Base-by-base conservation (phyloP, 2,888 invertebrate genomes). In the Sphaeridia pumilis region DNA sequence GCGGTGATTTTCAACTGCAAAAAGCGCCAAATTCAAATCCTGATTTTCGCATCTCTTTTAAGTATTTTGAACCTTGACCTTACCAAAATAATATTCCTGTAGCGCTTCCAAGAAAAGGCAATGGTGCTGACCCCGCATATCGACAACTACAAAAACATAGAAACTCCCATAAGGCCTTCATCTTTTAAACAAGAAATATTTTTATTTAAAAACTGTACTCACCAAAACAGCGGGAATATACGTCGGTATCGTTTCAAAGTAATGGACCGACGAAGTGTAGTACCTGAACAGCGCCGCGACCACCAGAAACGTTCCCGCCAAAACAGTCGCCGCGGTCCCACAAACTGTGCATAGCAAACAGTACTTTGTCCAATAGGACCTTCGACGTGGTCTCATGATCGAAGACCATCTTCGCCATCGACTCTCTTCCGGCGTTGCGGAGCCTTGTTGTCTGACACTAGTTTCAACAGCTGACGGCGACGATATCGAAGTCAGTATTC, bases 231-330 rank as follows among this genome's bases (percentile, higher is more conserved):
- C 89, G 35, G 89, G 89, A 65, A 92, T 87, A 68, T 90, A 92
- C 4, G 89, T 88, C n/a, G 92, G 92, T 64, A 93, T 85, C 0
- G 92, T 89, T 75, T 93, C 92, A 71, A 92, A 82, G 67, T 88
- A 72, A 53, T 73, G 68, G 45, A 83, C 76, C 1, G 83, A 83
- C 1, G 82, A 81, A 0, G 87, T 88, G 69, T 86, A 82, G 2
- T 84, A 80, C 24, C 85, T 76, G 55, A 87, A 77, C 60, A 86
- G 76, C 67, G 85, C 82, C 69, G 86, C 86, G 60, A 87, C 82
- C 1, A 84, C 82, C 4, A 85, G 78, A 69, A 86, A 80, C 57
- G 87, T 75, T 17, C 83, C 81, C 14, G 87, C 87, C 57, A 87
- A 74, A 27, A 85, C 78, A 2, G 83, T 80, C 3, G 85, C 82